Percentiles rank a stretch among this genome's conserved stretches.
phyloP scores from a whole-genome alignment of 2,888 invertebrate species.

The Eristalis tenax region DNA sequence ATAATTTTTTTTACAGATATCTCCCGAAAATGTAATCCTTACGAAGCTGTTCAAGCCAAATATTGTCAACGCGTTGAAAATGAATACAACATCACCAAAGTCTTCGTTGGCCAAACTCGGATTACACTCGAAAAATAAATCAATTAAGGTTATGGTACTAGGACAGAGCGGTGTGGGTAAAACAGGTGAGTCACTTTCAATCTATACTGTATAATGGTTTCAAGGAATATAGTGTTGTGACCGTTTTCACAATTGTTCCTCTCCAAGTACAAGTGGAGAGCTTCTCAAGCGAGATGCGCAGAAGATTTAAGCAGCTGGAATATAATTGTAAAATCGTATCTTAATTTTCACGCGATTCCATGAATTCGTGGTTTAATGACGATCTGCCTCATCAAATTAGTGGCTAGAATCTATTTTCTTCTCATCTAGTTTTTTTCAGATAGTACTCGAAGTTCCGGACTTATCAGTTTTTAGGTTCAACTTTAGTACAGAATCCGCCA shows the following conservation, averaged over 20 bases:
- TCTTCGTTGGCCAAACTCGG: conserved; percentile 87
- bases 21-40: conserved; percentile 50
- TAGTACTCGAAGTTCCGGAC: too few relatives aligned
- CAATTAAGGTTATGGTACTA: conserved; percentile 89
- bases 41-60: conserved; percentile 25
- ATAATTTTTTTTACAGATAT: conserved; percentile 33
- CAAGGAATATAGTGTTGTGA: too few relatives aligned
- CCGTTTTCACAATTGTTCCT: too few relatives aligned
- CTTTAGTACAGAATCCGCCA: too few relatives aligned
- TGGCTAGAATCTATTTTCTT: too few relatives aligned
- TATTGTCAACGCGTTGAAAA: conserved; percentile 73
- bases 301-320: too few relatives aligned
- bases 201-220: background rate
- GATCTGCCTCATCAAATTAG: background rate
- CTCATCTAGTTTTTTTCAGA: too few relatives aligned
- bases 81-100: conserved; percentile 86
- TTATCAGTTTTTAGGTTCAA: too few relatives aligned
- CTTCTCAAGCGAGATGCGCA: too few relatives aligned
- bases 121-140: conserved; percentile 85
- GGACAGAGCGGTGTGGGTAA: conserved; percentile 92
- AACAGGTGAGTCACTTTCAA: conserved; percentile 84
- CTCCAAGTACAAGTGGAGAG: too few relatives aligned
- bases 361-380: background rate
- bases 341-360: too few relatives aligned
- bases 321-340: too few relatives aligned